phyloP scores from a whole-genome alignment of 2,113 vertebrate species.

The Centrocercus urophasianus region DNA sequence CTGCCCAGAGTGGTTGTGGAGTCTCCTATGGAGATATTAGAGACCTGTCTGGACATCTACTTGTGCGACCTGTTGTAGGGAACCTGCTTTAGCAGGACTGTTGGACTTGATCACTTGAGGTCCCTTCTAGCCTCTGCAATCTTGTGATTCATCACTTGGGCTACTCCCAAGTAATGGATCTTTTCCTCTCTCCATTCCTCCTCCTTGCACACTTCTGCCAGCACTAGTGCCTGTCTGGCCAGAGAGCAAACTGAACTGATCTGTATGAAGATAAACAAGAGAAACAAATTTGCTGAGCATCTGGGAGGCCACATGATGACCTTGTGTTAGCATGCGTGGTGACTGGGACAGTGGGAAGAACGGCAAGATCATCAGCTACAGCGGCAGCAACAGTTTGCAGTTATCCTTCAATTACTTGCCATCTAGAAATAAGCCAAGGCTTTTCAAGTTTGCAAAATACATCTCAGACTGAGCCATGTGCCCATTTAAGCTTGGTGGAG shows the following conservation, averaged over 20 bases:
- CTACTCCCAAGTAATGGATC: not conserved
- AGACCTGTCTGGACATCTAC: too few relatives aligned
- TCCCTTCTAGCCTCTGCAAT: not conserved
- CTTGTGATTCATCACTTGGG: too few relatives aligned
- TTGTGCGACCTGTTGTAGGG: too few relatives aligned
- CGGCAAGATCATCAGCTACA: not conserved
- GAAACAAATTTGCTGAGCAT: not conserved
- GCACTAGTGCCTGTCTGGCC: not conserved
- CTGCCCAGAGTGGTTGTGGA: too few relatives aligned
- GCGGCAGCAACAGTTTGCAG: not conserved
- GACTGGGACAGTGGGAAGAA: not conserved
- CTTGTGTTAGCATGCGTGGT: rapidly evolving
- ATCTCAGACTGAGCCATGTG: not conserved
- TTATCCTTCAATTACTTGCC: not conserved
- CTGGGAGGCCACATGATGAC: not conserved
- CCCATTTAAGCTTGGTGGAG: not conserved
- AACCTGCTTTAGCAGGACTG: too few relatives aligned
- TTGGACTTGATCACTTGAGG: too few relatives aligned
- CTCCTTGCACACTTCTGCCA: rapidly evolving
- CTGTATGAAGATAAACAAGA: not conserved
- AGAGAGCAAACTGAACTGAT: not conserved
- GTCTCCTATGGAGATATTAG: too few relatives aligned
- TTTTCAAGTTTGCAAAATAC: not conserved
- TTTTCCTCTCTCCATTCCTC: not conserved
- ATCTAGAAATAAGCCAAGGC: not conserved